phyloP scores from a whole-genome alignment of 2,797 vertebrate species.

The Thamnophis elegans region DNA sequence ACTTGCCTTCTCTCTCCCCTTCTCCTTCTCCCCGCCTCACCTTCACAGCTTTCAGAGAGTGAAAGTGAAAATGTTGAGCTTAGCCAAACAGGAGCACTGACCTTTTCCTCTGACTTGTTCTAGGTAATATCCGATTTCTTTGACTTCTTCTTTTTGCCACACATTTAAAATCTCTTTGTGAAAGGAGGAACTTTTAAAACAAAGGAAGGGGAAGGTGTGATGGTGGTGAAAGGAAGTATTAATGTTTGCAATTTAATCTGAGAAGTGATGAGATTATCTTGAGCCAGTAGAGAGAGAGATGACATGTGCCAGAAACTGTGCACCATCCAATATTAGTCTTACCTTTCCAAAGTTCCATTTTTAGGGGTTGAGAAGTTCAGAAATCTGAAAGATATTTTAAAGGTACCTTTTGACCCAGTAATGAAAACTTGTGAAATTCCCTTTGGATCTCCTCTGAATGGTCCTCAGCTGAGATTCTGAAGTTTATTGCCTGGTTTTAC shows the following conservation, averaged over 20 bases:
- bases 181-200: background rate
- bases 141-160: slow-evolving; percentile 37
- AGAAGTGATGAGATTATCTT: slow-evolving; percentile 34
- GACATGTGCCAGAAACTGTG: slow-evolving; percentile 33
- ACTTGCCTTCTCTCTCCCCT: slow-evolving; percentile 23
- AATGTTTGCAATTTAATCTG: slow-evolving; percentile 54
- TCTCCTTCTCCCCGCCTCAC: background rate
- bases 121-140: slow-evolving; percentile 74
- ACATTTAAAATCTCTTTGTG: slow-evolving; percentile 54
- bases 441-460: slow-evolving; percentile 8
- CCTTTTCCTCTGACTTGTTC: slow-evolving; percentile 65
- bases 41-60: slow-evolving; percentile 67
- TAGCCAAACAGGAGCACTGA: slow-evolving; percentile 64
- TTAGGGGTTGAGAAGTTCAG: background rate
- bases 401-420: slow-evolving; percentile 18
- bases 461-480: slow-evolving; percentile 15
- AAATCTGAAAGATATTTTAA: slow-evolving; percentile 9
- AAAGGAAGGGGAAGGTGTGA: background rate
- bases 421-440: background rate
- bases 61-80: slow-evolving; percentile 69
- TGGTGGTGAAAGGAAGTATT: slow-evolving; percentile 47
- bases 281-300: slow-evolving; percentile 46
- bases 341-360: slow-evolving; percentile 9
- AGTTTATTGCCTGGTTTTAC: slow-evolving; percentile 4
- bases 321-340: background rate